These are phyloP conservation scores for Phyllotreta striolata DNA, from an alignment of 2,888 invertebrate species.

Conservation along the genomic window DNA sequence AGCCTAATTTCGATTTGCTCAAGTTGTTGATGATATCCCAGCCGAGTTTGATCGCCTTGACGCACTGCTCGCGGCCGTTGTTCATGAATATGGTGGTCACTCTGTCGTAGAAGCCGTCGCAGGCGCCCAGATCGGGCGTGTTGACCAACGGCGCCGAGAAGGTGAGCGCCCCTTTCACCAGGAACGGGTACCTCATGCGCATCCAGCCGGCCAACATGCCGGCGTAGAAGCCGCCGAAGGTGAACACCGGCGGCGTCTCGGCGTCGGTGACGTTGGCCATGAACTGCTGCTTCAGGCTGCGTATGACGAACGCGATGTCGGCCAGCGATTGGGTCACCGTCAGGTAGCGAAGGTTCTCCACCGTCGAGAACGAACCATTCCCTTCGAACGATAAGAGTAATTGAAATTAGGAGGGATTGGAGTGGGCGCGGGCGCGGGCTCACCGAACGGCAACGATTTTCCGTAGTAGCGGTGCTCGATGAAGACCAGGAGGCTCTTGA, in stretches of 20 bases:
- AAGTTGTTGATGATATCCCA: no score
- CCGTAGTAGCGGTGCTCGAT: slow-evolving; percentile 98
- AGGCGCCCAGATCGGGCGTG: slow-evolving; percentile 81
- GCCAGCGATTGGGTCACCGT: slow-evolving; percentile 92
- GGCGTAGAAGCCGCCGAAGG: slow-evolving; percentile 90
- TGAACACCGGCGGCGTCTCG: slow-evolving; percentile 79
- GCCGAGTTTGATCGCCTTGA: slow-evolving; percentile 62
- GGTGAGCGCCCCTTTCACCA: slow-evolving; percentile 88
- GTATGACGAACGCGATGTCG: slow-evolving; percentile 86
- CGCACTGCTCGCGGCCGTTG: slow-evolving; percentile 66
- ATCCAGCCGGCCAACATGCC: slow-evolving; percentile 98
- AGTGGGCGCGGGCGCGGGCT: slow-evolving; percentile 70
- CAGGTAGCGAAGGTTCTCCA: slow-evolving; percentile 67
- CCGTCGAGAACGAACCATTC: no score
- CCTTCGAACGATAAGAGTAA: no score
- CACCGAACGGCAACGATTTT: slow-evolving; percentile 85
- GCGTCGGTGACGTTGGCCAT: slow-evolving; percentile 46
- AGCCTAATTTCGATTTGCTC: no score
- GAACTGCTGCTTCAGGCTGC: slow-evolving; percentile 62
- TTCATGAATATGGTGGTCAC: slow-evolving; percentile 77
- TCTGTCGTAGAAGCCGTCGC: slow-evolving; percentile 78
- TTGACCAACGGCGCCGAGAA: slow-evolving; percentile 91
- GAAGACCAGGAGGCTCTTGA: slow-evolving; percentile 84
- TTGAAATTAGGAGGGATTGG: slow-evolving; percentile 48
- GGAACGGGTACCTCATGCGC: slow-evolving; percentile 93